phyloP scores from a whole-genome alignment of 2,797 vertebrate genomes.

The Bovichtus variegatus region DNA sequence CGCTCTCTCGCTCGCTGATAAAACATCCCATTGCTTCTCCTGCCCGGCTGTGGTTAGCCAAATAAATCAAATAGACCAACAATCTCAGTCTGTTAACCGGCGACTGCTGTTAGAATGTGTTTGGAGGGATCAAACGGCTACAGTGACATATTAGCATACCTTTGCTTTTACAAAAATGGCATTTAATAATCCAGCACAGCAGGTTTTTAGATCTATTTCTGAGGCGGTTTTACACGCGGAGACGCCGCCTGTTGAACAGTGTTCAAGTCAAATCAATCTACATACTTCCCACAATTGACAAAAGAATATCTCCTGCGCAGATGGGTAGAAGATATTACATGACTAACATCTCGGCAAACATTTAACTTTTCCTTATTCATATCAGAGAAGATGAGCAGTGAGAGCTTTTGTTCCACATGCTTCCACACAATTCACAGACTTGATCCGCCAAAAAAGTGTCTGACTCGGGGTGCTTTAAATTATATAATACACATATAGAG shows the following conservation, averaged over 20 bases:
- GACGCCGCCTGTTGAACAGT: constrained; percentile 1
- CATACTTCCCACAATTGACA: constrained; percentile 1
- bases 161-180: background rate
- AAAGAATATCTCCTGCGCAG: background rate
- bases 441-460: background rate
- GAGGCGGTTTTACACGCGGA: background rate
- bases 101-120: constrained; percentile 14
- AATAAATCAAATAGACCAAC: constrained; percentile 65
- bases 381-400: background rate
- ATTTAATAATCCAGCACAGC: constrained; percentile 10
- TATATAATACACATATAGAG: constrained; percentile 3
- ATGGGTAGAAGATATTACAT: background rate
- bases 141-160: background rate
- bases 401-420: background rate
- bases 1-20: constrained; percentile 54
- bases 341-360: background rate
- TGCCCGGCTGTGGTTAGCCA: constrained; percentile 39
- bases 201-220: constrained; percentile 12
- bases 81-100: constrained; percentile 22
- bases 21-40: constrained; percentile 69
- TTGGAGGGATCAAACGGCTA: constrained; percentile 16
- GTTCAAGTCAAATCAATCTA: background rate
- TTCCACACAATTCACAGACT: constrained; percentile 4
- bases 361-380: background rate
- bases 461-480: background rate